Evolutionary conservation across 2,888 invertebrate genomes (phyloP).

Genomic region (Platerodrilus igneus): DNA sequence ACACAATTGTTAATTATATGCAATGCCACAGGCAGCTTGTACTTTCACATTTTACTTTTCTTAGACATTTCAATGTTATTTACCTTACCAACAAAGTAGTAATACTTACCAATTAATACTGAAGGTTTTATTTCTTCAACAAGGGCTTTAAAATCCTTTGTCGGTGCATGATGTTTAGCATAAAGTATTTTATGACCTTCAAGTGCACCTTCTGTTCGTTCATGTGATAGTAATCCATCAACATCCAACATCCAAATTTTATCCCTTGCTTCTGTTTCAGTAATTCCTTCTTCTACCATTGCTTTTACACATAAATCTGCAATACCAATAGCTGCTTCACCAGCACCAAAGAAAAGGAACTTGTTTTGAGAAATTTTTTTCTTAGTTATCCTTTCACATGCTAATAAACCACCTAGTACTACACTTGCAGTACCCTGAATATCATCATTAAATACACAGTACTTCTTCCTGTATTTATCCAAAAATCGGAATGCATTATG

Average conservation of each 20-base stretch:
- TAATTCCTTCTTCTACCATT: conserved; percentile 53
- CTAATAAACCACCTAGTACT: conserved; percentile 88
- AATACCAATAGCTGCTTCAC: conserved; percentile 50
- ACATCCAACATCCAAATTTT: conserved; percentile 95
- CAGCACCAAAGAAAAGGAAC: conserved; percentile 87
- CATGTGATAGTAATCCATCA: conserved; percentile 78
- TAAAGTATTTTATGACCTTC: conserved; percentile 67
- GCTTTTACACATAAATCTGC: conserved; percentile 21
- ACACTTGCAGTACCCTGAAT: conserved; percentile 86
- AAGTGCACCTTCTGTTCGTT: conserved; percentile 59
- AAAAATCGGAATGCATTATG: conserved; percentile 94
- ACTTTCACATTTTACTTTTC: too few species aligned
- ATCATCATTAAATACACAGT: conserved; percentile 98
- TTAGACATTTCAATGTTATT: too few species aligned
- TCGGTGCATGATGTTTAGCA: conserved; percentile 73
- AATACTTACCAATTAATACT: conserved; percentile 72
- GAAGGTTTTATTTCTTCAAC: conserved; percentile 83
- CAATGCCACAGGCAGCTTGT: too few species aligned
- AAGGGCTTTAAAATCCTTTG: conserved; percentile 73
- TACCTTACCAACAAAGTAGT: too few species aligned
- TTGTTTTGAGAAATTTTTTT: conserved; percentile 80
- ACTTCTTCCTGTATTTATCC: conserved; percentile 82
- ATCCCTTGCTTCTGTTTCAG: conserved; percentile 69
- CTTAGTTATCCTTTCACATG: conserved; percentile 71
- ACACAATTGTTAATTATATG: too few species aligned